phyloP scores from a whole-genome alignment of 1,140 invertebrate species.

The Aphaenogaster rudis region DNA sequence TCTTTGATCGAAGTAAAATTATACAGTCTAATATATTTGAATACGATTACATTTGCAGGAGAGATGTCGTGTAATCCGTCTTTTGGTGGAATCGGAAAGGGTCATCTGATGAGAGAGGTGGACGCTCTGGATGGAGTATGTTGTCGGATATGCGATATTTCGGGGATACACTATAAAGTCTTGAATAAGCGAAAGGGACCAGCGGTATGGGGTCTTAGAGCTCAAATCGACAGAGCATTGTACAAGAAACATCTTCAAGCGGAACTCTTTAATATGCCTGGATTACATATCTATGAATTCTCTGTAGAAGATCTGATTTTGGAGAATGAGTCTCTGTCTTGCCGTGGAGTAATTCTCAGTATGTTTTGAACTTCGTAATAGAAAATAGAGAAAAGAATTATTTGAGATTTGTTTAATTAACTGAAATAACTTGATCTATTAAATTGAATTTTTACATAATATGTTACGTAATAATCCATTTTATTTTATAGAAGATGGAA shows the following conservation, averaged over 20 bases:
- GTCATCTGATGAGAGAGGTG: constrained; percentile 96
- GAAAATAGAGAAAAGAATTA: background rate
- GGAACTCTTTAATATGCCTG: constrained; percentile 90
- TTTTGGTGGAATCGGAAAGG: constrained; percentile 98
- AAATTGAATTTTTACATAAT: background rate
- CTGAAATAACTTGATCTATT: background rate
- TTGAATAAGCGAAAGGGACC: constrained; percentile 93
- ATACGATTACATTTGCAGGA: constrained; percentile 87
- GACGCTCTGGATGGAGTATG: constrained; percentile 97
- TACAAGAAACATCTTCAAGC: constrained; percentile 95
- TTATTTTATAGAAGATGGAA: constrained; percentile 88
- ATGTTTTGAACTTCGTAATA: constrained; percentile 72
- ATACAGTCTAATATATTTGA: constrained; percentile 29
- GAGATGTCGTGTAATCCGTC: constrained; percentile 99
- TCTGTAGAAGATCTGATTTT: constrained; percentile 95
- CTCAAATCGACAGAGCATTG: constrained; percentile 95
- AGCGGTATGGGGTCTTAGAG: constrained; percentile 96
- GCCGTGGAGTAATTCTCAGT: constrained; percentile 90
- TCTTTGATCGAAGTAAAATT: background rate
- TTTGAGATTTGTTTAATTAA: background rate
- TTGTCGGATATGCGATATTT: constrained; percentile 93
- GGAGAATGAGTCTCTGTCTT: constrained; percentile 84
- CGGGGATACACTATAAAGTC: constrained; percentile 92
- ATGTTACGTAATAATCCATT: background rate
- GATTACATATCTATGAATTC: constrained; percentile 91